Evolutionary conservation across 2,113 vertebrate genomes (phyloP), one percentile per base, ranked within the genome.

Genomic region (Nesoenas mayeri): DNA sequence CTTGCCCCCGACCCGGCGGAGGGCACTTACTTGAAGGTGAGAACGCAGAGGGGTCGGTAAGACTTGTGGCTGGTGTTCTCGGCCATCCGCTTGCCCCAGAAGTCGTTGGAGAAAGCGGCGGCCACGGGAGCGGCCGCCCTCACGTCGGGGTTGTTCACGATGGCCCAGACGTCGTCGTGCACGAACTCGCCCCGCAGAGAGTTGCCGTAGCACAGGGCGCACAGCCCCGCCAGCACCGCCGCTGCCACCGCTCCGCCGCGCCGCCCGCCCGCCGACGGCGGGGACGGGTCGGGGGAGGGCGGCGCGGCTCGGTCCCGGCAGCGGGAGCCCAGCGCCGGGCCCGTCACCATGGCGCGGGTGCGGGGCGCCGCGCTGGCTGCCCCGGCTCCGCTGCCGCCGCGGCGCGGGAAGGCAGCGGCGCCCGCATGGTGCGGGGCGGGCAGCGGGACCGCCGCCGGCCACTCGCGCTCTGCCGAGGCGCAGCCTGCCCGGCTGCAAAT

Each of bases 1-100:
- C 32, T 6, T 3, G 66, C 34, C 34, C 50, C 66, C 31, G 4
- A 3, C 12, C 31, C 47, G 50, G 26, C 25, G 15, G 25, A 26
- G n/a, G 16, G 12, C 66, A 98, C 99, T 98, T 97, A 99, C 99
- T 98, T 99, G 98, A 99, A 99, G 97, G 98, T 99, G 97, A 99
- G 99, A 91, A 99, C 95, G 98, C 99, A 99, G 79, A 99, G 98
- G 32, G 99, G 99, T 85, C 99, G 98, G 98, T 99, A 99, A 80
- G 99, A 99, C 98, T 99, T 99, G 98, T 99, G 99, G 98, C 99
- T 99, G 70, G 98, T 99, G 97, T 98, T 99, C 97, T 99, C 99
- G 74, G 98, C 97, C 99, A 99, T 99, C 95, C 98, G 97, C 95
- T 99, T 99, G 92, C 99, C 99, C 99, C 99, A 99, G 98, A 99